A percentile compares a stretch with the other conserved stretches of the same genome.
phyloP scores from a whole-genome alignment of 2,888 invertebrate genomes.

The Drosophila koepferae region DNA sequence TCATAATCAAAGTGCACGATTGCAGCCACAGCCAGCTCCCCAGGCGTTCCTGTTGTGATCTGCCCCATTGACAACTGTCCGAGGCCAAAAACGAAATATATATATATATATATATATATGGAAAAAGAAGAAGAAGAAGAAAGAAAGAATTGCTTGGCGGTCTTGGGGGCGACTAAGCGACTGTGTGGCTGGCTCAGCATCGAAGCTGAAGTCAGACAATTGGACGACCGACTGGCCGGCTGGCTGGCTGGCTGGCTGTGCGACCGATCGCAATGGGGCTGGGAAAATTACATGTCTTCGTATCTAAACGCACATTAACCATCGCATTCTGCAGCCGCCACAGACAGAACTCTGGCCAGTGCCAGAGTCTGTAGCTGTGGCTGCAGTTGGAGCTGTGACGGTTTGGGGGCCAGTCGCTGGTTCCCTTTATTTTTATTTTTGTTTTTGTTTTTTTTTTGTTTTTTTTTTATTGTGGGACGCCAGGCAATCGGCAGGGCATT shows the following conservation, averaged over 20 bases:
- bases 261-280: conserved; percentile 59
- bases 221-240: not conserved
- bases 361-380: not conserved
- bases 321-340: conserved; percentile 65
- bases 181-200: conserved; percentile 37
- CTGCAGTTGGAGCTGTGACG: conserved; percentile 18
- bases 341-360: not conserved
- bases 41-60: conserved; percentile 56
- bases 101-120: conserved; percentile 8
- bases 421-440: conserved; percentile 23
- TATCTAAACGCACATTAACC: conserved; percentile 80
- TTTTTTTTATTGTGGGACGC: conserved; percentile 24
- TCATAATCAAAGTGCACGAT: conserved; percentile 69
- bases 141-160: conserved; percentile 1
- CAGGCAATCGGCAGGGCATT: conserved; percentile 38
- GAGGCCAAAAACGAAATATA: conserved; percentile 21
- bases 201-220: conserved; percentile 1
- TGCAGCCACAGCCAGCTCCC: conserved; percentile 37
- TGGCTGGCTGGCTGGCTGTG: conserved; percentile 21
- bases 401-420: conserved; percentile 36
- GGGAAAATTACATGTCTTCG: conserved; percentile 78
- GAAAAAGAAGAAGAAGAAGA: too few species aligned
- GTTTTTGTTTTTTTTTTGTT: too few species aligned
- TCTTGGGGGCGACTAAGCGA: conserved; percentile 35
- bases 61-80: conserved; percentile 71